These are phyloP conservation scores for Mimumesa dahlbomi DNA, from an alignment of 2,888 invertebrate species.

Conservation along the genomic window DNA sequence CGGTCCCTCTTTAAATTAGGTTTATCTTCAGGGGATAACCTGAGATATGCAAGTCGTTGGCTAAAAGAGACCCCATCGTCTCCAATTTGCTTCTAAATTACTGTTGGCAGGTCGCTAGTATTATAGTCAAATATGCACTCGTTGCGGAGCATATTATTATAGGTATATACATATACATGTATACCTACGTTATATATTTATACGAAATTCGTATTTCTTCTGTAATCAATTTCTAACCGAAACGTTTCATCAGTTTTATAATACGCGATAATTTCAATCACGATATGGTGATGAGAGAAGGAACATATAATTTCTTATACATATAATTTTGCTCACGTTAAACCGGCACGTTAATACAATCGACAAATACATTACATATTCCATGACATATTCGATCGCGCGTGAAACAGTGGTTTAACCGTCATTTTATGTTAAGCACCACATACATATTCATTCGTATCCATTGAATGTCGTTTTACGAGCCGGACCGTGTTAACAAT, in stretches of 20 bases:
- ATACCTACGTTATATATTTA: too few relatives aligned
- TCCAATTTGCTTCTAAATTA: background rate
- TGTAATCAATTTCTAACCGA: too few relatives aligned
- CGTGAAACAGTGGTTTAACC: conserved; percentile 24
- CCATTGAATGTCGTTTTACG: conserved; percentile 34
- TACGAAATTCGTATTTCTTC: too few relatives aligned
- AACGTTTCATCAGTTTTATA: too few relatives aligned
- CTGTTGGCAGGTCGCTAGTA: background rate
- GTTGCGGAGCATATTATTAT: too few relatives aligned
- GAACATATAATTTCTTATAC: too few relatives aligned
- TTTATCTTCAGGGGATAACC: conserved; percentile 19
- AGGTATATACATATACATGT: too few relatives aligned
- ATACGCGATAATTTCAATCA: too few relatives aligned
- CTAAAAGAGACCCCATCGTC: conserved; percentile 23
- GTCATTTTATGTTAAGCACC: conserved; percentile 34
- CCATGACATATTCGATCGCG: background rate
- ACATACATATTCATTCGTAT: conserved; percentile 17
- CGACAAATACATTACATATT: background rate
- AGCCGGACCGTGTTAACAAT: conserved; percentile 4
- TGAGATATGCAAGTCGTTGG: conserved; percentile 11
- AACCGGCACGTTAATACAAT: too few relatives aligned
- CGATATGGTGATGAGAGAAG: too few relatives aligned
- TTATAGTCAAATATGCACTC: background rate
- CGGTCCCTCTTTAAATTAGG: conserved; percentile 35
- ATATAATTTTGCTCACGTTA: too few relatives aligned